phyloP scores from a whole-genome alignment of 2,797 vertebrate species.

The Bradypodion pumilum region DNA sequence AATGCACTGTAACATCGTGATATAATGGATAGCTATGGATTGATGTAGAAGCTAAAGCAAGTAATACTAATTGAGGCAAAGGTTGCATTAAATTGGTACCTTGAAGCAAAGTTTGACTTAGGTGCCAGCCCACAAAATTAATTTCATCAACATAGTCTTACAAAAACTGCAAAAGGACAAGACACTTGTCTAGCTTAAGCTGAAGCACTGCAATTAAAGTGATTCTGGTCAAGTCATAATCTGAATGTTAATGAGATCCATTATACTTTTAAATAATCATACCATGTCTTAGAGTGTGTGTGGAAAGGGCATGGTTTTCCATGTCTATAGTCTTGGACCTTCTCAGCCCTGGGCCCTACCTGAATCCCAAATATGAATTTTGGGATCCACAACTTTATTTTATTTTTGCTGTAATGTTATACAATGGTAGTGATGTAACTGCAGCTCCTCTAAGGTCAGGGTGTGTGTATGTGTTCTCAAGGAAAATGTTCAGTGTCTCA shows the following conservation, averaged over 20 bases:
- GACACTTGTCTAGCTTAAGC: not conserved
- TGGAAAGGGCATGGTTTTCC: not conserved
- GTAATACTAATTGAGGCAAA: conserved; percentile 9
- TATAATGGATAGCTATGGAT: conserved; percentile 14
- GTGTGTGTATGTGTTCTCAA: too few relatives aligned
- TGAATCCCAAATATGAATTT: not conserved
- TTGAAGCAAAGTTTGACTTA: conserved; percentile 3
- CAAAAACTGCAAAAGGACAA: not conserved
- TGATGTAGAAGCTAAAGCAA: not conserved
- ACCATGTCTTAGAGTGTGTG: not conserved
- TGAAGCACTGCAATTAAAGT: not conserved
- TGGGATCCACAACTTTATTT: not conserved
- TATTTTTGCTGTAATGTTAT: not conserved
- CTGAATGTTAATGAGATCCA: not conserved
- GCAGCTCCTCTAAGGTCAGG: not conserved
- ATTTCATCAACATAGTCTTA: not conserved
- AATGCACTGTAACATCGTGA: not conserved
- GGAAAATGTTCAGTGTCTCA: not conserved
- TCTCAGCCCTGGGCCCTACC: not conserved
- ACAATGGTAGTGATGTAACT: not conserved
- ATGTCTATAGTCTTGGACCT: not conserved
- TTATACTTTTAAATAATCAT: not conserved
- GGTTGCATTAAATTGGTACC: not conserved
- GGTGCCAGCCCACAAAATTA: not conserved
- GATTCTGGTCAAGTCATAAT: not conserved